Evolutionary conservation across 2,888 invertebrate genomes (phyloP), one percentile per base, ranked within the genome.

Genomic region (Luperina testacea): DNA sequence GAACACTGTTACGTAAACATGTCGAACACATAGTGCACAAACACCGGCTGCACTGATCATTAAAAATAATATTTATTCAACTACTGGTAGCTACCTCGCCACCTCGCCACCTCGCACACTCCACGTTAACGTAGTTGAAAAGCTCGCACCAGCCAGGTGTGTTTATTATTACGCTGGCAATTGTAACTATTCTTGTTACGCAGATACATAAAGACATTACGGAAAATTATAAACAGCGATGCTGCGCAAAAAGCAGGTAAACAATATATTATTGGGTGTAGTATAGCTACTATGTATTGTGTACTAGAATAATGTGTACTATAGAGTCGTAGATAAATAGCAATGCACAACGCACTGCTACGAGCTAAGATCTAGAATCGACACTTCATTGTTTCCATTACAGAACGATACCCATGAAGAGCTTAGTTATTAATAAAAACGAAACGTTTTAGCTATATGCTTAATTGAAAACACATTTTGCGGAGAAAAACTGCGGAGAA

Each of bases 51-150:
- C 94, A 94, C 95, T 96, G 95, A 96, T 96, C 96, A 94, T 93
- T 95, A 94, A 94, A 95, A 95, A 96, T 94, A 96, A 97, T 97
- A 96, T 96, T 97, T 95, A 93, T 95, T 94, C 92, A 92, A 92
- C 92, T 93, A 93, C 94, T 91, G 92, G 89, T 89, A 89, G 90
- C 90, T 89, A 83, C 85, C 88, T 86, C 86, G 90, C 78, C n/a
- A 57, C 84, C 88, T 85, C 83, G 89, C 77, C n/a, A 57, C 85
- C 88, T 85, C 83, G 89, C 77, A 15, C 86, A 81, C 83, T 82
- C 76, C 76, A 75, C 70, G 64, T 59, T 82, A 81, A 88, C 85
- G 79, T 77, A 88, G 67, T 70, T 75, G 65, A 70, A 83, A 89
- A 89, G 87, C 87, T 87, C 73, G 67, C 77, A 85, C 83, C 73